These are phyloP conservation scores for Graphium colonna DNA, from an alignment of 2,888 invertebrate genomes.

Conservation along the genomic window DNA sequence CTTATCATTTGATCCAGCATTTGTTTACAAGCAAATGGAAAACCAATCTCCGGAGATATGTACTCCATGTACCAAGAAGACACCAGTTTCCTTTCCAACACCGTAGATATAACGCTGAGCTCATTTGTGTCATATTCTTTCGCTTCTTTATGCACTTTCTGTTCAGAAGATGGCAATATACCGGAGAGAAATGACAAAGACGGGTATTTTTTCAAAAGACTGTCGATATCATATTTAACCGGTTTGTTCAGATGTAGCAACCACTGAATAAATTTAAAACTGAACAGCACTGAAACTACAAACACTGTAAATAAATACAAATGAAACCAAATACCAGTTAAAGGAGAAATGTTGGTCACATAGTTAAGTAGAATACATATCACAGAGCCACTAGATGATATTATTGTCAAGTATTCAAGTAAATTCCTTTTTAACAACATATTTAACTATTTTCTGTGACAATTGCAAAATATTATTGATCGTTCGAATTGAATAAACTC, in stretches of 20 bases:
- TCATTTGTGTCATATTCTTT: slow-evolving; percentile 71
- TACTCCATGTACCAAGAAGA: slow-evolving; percentile 73
- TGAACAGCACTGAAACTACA: slow-evolving; percentile 63
- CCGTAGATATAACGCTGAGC: slow-evolving; percentile 68
- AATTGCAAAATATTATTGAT: background rate
- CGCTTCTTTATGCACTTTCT: slow-evolving; percentile 33
- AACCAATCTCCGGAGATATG: slow-evolving; percentile 71
- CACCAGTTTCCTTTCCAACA: slow-evolving; percentile 64
- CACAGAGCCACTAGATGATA: slow-evolving; percentile 52
- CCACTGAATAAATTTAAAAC: slow-evolving; percentile 77
- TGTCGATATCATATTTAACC: slow-evolving; percentile 62
- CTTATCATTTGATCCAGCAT: slow-evolving; percentile 73
- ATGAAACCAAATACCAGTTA: slow-evolving; percentile 66
- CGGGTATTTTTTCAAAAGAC: slow-evolving; percentile 47
- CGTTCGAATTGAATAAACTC: background rate
- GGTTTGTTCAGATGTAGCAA: slow-evolving; percentile 75
- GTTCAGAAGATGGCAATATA: slow-evolving; percentile 43
- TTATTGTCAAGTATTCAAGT: slow-evolving; percentile 51
- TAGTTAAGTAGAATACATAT: slow-evolving; percentile 56
- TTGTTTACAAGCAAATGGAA: slow-evolving; percentile 74
- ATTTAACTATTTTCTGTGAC: background rate
- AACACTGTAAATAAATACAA: slow-evolving; percentile 61
- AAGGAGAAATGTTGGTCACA: slow-evolving; percentile 61
- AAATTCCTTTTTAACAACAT: slow-evolving; percentile 64
- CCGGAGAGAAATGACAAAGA: slow-evolving; percentile 40